These are phyloP conservation scores for Drosophila vallismaia DNA, from an alignment of 2,888 invertebrate species.

Conservation along the genomic window DNA sequence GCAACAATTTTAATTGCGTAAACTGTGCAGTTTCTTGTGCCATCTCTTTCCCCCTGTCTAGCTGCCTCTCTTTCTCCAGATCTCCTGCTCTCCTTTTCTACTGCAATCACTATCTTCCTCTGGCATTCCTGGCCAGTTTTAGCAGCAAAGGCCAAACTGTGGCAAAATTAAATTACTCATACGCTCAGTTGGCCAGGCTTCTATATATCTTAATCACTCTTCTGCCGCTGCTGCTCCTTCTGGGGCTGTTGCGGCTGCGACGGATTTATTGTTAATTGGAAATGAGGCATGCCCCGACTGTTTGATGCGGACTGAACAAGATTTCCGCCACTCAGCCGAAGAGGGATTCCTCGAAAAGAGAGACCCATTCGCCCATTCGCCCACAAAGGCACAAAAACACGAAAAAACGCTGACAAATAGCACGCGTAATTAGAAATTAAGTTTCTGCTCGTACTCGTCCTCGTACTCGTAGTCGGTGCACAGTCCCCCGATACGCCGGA, in stretches of 20 bases:
- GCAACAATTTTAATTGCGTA: constrained; percentile 77
- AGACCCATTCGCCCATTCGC: constrained; percentile 22
- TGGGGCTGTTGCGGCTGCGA: constrained; percentile 60
- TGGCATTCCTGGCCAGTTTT: constrained; percentile 47
- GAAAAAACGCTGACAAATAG: constrained; percentile 72
- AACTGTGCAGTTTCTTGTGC: constrained; percentile 61
- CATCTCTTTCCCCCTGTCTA: constrained; percentile 9
- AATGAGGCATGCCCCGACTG: constrained; percentile 75
- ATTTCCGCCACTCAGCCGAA: constrained; percentile 72
- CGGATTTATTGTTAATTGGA: constrained; percentile 77
- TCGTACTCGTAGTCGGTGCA: constrained; percentile 28
- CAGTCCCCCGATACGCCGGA: constrained; percentile 24
- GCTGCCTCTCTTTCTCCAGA: background rate
- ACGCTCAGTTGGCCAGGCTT: constrained; percentile 73
- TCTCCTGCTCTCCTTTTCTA: constrained; percentile 3
- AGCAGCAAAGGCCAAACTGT: constrained; percentile 70
- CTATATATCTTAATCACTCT: constrained; percentile 17
- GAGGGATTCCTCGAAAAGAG: constrained; percentile 1
- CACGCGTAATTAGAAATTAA: constrained; percentile 78
- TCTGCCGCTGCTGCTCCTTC: constrained; percentile 5
- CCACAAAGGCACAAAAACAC: constrained; percentile 23
- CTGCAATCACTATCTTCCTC: constrained; percentile 30
- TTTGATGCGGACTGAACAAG: constrained; percentile 72
- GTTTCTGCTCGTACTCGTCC: constrained; percentile 48
- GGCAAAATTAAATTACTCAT: constrained; percentile 78